Conservation (phyloP, 2,888 invertebrate genomes). For the Lasioglossum marginatum region DNA sequence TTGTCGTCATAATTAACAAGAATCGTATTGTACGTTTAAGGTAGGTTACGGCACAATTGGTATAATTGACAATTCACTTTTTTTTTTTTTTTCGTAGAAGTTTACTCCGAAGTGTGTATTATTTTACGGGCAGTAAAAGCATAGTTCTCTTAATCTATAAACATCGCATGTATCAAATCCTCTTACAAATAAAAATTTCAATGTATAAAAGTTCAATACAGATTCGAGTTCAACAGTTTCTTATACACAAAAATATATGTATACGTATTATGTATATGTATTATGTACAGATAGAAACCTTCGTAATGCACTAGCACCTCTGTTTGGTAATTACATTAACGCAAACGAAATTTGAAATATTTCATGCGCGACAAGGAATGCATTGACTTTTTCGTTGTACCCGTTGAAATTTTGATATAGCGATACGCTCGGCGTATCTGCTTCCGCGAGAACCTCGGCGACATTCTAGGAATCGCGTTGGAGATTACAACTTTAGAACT, state of each 20-base stretch:
- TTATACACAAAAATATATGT: slow-evolving; percentile 15
- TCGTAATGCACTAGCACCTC: slow-evolving; percentile 1
- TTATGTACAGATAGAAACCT: slow-evolving; percentile 21
- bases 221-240: slow-evolving; percentile 8
- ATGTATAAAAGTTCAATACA: slow-evolving; percentile 45
- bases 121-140: slow-evolving; percentile 26
- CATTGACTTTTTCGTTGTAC: slow-evolving; percentile 15
- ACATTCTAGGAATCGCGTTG: not conserved
- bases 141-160: slow-evolving; percentile 38
- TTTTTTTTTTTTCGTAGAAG: slow-evolving; percentile 18
- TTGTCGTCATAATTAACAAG: slow-evolving; percentile 3
- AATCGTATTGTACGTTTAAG: not conserved
- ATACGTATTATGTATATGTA: not conserved
- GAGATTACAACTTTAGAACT: slow-evolving; percentile 85
- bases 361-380: slow-evolving; percentile 40
- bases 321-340: not conserved
- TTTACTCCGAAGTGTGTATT: slow-evolving; percentile 9
- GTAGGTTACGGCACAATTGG: slow-evolving; percentile 17
- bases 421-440: slow-evolving; percentile 9
- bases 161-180: slow-evolving; percentile 44
- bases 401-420: slow-evolving; percentile 17
- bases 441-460: slow-evolving; percentile 14
- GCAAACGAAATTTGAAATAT: slow-evolving; percentile 15
- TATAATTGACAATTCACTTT: not conserved
- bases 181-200: slow-evolving; percentile 46